Percentiles rank a stretch among this genome's conserved stretches.
phyloP scores from a whole-genome alignment of 2,113 vertebrate genomes.

The Pithys albifrons region DNA sequence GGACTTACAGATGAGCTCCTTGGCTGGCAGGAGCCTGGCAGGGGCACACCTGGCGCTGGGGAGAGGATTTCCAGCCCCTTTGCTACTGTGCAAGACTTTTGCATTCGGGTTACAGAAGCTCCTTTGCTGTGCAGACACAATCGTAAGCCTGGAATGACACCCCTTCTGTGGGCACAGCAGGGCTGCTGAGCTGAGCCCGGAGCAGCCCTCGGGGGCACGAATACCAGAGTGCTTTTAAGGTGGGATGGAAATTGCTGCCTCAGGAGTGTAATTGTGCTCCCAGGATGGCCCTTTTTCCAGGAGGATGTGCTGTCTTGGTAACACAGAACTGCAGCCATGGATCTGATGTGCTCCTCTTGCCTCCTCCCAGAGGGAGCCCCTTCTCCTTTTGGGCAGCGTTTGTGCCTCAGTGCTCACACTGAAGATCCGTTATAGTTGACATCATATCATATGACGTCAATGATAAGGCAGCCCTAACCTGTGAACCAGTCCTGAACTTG shows the following conservation, averaged over 20 bases:
- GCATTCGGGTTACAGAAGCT: neutral
- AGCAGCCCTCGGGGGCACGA: neutral
- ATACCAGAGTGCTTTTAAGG: accelerated
- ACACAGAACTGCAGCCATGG: accelerated
- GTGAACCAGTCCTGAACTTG: no score
- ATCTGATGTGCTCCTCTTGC: neutral
- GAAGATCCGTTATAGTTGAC: no score
- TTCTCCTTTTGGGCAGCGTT: no score
- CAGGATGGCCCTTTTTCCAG: neutral
- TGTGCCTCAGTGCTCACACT: neutral
- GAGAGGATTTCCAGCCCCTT: neutral
- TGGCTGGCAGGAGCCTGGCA: accelerated
- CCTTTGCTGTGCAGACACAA: neutral
- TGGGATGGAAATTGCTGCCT: neutral
- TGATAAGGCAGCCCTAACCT: no score
- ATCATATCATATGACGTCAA: no score
- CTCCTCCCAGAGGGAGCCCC: neutral
- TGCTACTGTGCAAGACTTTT: neutral
- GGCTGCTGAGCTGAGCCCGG: neutral
- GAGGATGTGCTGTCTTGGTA: accelerated
- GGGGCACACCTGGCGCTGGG: neutral
- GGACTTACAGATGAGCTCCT: neutral
- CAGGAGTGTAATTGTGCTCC: neutral
- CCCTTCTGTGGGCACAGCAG: neutral
- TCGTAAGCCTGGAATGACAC: neutral